Conservation (phyloP, 2,797 vertebrate genomes). For the Bufotes viridis region DNA sequence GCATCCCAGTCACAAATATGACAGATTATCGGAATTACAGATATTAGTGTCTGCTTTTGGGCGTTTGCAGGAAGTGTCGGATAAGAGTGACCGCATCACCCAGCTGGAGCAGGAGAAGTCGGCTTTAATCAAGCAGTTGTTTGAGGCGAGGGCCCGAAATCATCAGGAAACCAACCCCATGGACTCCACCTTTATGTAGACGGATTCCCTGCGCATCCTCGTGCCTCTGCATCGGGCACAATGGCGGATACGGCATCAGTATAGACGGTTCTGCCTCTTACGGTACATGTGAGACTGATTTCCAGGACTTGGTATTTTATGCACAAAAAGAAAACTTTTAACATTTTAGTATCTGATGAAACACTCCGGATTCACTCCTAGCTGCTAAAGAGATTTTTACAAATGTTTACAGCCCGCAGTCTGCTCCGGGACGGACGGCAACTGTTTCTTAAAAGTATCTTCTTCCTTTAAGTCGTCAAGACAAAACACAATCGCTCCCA, state of each 20-base stretch:
- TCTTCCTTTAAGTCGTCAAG: too few relatives aligned
- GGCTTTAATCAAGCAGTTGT: constrained; percentile 93
- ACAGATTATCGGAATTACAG: background rate
- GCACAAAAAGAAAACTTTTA: background rate
- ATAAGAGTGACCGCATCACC: constrained; percentile 90
- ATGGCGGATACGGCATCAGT: too few relatives aligned
- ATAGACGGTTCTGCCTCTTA: background rate
- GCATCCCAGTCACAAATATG: background rate
- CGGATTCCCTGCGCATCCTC: too few relatives aligned
- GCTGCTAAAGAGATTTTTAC: background rate
- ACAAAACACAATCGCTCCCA: too few relatives aligned
- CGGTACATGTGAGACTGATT: background rate
- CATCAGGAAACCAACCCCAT: constrained; percentile 82
- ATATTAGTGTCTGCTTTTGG: background rate
- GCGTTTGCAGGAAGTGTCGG: constrained; percentile 85
- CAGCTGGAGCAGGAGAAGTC: constrained; percentile 96
- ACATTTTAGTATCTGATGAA: background rate
- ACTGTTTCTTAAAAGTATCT: too few relatives aligned
- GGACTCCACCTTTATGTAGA: constrained; percentile 96
- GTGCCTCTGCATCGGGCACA: too few relatives aligned
- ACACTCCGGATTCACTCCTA: background rate
- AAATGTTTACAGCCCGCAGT: constrained; percentile 23
- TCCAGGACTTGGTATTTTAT: too few relatives aligned
- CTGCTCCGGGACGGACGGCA: background rate
- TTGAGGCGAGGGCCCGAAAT: constrained; percentile 84